Base-by-base conservation (phyloP, 2,888 invertebrate genomes). In the Chrysodeixis includens region DNA sequence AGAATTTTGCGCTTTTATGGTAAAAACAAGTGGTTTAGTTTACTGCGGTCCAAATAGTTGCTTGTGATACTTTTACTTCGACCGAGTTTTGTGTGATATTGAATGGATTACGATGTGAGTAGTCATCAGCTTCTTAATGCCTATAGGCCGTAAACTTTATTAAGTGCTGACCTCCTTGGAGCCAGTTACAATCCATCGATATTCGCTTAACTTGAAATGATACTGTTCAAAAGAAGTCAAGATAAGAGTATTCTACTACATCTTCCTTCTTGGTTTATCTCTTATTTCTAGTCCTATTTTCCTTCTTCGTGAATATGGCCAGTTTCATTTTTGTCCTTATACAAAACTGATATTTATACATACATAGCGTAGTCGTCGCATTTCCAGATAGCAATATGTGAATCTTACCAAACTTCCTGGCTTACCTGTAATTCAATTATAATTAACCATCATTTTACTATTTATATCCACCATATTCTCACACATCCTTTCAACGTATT, bases 1-100 rank as follows among this genome's bases (percentile, higher is more conserved):
- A 71, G 35, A 58, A 56, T 68, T 53, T 60, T 44, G 6, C 46
- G 22, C 71, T 60, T 69, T 63, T 74, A 70, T 63, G 71, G 71
- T 52, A 57, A 66, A 35, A 63, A 30, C 56, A 56, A 59, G 30
- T 67, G 64, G 56, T 63, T 59, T n/a, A 58, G 14, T 62, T 54
- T 20, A 40, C 30, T 52, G 32, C 22, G 54, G 60, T 54, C 57
- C 32, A 70, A 65, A 76, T 68, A 40, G 61, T 40, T n/a, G 54
- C 66, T 49, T 14, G 54, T 49, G 22, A 57, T 22, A 66, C 46
- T 62, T 66, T 74, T 76, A 52, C 53, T 56, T 32, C 30, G 12
- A 30, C 35, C 18, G 46, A 3, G 10, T 16, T 49, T 49, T 49
- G 9, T 20, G 20, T 18, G 9, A 49, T 46, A 18, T 18, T 49